phyloP scores from a whole-genome alignment of 2,797 vertebrate genomes.

The Novumbra hubbsi region DNA sequence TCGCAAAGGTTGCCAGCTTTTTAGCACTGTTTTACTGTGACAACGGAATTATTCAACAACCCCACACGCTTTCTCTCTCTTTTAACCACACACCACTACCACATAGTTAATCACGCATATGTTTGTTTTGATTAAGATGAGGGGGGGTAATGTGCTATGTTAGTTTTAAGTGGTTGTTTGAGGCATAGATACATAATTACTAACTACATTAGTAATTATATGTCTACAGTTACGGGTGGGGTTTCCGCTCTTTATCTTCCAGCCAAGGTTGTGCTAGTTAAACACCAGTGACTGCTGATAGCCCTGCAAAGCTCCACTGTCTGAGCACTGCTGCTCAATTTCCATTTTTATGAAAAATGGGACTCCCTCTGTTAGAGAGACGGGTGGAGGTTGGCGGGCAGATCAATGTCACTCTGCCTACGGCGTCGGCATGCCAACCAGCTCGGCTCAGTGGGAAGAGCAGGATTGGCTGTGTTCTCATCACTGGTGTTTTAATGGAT shows the following conservation, averaged over 20 bases:
- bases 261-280: constrained; percentile 1
- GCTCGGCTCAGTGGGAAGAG: constrained; percentile 5
- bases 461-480: neutral
- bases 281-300: neutral
- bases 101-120: neutral
- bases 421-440: constrained; percentile 42
- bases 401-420: constrained; percentile 52
- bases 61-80: too few relatives aligned
- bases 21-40: too few relatives aligned
- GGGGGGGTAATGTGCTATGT: neutral
- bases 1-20: too few relatives aligned
- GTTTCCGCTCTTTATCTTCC: neutral
- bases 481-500: constrained; percentile 5
- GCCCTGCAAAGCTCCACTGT: too few relatives aligned
- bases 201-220: neutral
- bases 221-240: neutral
- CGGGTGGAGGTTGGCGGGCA: constrained; percentile 43
- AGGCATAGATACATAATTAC: neutral
- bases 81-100: neutral
- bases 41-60: neutral
- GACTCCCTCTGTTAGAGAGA: constrained; percentile 53
- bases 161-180: neutral
- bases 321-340: constrained; percentile 36
- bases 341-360: constrained; percentile 63
- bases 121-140: neutral